Evolutionary conservation across 2,888 invertebrate species (phyloP).

Genomic region (Tetranychus piercei): DNA sequence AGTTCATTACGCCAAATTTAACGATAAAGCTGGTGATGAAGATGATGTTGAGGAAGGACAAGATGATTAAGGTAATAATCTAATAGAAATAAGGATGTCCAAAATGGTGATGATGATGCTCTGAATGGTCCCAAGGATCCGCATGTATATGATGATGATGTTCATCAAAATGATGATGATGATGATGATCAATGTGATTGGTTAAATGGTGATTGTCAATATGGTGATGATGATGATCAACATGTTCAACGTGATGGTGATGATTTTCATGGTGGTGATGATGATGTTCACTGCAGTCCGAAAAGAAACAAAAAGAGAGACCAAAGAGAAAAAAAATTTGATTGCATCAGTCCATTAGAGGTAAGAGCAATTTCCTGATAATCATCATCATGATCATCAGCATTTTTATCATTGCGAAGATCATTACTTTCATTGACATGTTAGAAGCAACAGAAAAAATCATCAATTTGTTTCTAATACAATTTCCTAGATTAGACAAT

Average conservation of each 20-base stretch:
- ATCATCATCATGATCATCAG: too few relatives aligned
- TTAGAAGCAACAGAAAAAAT: too few relatives aligned
- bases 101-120: background rate
- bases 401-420: too few relatives aligned
- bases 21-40: background rate
- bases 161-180: background rate
- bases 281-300: background rate
- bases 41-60: background rate
- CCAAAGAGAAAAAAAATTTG: background rate
- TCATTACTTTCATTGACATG: too few relatives aligned
- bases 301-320: background rate
- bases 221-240: background rate
- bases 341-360: too few relatives aligned
- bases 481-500: too few relatives aligned
- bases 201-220: background rate
- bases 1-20: too few relatives aligned
- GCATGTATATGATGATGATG: constrained; percentile 7
- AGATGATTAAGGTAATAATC: background rate
- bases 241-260: background rate
- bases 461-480: too few relatives aligned
- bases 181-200: constrained; percentile 4
- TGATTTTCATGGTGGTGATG: background rate
- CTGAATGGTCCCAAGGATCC: background rate
- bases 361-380: too few relatives aligned
- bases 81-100: background rate